Evolutionary conservation across 2,888 invertebrate species (phyloP).

Genomic region (Aporophyla lueneburgensis): DNA sequence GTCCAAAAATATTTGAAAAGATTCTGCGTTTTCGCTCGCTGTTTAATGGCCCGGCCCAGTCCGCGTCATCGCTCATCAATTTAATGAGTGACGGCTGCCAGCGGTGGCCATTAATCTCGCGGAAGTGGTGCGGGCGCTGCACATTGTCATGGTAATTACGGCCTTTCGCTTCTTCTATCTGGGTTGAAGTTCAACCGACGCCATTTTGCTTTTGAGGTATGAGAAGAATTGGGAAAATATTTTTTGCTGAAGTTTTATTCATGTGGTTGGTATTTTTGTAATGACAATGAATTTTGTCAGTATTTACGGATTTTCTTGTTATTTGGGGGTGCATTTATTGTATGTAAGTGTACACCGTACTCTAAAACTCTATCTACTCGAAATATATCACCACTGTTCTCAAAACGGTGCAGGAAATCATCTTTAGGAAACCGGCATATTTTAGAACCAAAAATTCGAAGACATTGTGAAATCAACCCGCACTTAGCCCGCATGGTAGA

Average conservation of each 20-base stretch:
- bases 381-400: too few species aligned
- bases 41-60: constrained; percentile 40
- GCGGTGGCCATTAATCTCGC: constrained; percentile 70
- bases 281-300: neutral
- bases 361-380: too few species aligned
- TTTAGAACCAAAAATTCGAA: too few species aligned
- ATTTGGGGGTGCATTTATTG: neutral
- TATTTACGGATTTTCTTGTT: neutral
- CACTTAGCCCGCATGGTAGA: too few species aligned
- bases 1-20: neutral
- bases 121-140: constrained; percentile 60
- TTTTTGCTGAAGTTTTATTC: neutral
- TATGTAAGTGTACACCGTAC: too few species aligned
- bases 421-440: too few species aligned
- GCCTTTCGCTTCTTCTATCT: constrained; percentile 48
- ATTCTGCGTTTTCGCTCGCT: neutral
- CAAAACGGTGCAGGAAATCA: too few species aligned
- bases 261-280: neutral
- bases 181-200: constrained; percentile 24
- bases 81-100: constrained; percentile 70
- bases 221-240: neutral
- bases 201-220: constrained; percentile 9
- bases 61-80: constrained; percentile 72
- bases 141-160: constrained; percentile 70
- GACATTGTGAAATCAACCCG: too few species aligned